Evolutionary conservation across 53 echinoderm and acorn worm genomes (phyloP), one percentile per base, ranked within the genome.

Genomic region (Luidia sarsii): DNA sequence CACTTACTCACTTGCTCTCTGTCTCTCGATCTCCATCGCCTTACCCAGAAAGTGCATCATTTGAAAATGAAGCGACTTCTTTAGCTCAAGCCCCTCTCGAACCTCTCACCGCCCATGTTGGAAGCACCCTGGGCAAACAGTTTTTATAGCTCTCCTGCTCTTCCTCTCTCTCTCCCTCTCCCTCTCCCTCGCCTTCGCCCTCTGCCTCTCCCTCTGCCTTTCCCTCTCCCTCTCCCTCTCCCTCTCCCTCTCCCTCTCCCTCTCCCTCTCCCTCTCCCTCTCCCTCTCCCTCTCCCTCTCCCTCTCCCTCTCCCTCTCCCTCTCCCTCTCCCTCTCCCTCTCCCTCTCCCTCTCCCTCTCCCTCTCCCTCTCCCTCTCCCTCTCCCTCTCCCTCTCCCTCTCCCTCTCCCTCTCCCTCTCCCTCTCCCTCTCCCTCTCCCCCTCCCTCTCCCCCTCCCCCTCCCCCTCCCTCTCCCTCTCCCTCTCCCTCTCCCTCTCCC

Each of bases 181-280:
- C n/a, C n/a, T n/a, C n/a, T n/a, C n/a, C n/a, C n/a, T n/a, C n/a
- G n/a, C n/a, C n/a, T n/a, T n/a, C n/a, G n/a, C n/a, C n/a, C n/a
- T n/a, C n/a, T n/a, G n/a, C n/a, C n/a, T n/a, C n/a, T n/a, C n/a
- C n/a, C n/a, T n/a, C n/a, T n/a, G n/a, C n/a, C n/a, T n/a, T n/a
- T n/a, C n/a, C n/a, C n/a, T n/a, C n/a, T 33, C 34, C 32, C 65
- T 65, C 65, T 65, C 65, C 32, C 65, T 65, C 65, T 65, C 65
- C 32, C 65, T 33, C 65, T 65, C 65, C n/a, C 65, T 65, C 65
- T 65, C 65, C 32, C 65, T 65, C 65, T 65, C 65, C 32, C 65
- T 65, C 65, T 65, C 65, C 32, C 65, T 65, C 65, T 65, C 65
- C 32, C 65, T 65, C 65, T 65, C 65, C 32, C 65, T 65, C 65